Evolutionary conservation across 2,888 invertebrate species (phyloP).

Genomic region (Thysanoteuthis rhombus): DNA sequence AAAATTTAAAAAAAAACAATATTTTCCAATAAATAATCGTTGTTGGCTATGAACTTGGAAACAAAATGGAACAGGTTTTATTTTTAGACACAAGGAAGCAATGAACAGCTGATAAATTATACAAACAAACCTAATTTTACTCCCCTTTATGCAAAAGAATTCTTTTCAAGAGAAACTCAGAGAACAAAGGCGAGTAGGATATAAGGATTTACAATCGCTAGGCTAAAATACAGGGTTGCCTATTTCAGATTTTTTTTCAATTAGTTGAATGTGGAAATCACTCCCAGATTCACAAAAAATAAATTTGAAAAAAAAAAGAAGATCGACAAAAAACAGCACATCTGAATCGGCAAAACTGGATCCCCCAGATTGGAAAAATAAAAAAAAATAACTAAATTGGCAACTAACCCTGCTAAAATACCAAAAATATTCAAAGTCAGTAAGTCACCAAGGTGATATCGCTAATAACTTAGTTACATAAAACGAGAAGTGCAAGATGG

Average conservation of each 20-base stretch:
- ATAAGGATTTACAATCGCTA: background rate
- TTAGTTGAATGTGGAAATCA: no score
- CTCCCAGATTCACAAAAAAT: no score
- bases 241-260: no score
- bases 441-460: background rate
- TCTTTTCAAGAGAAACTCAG: background rate
- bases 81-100: background rate
- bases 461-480: background rate
- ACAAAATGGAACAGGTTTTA: background rate
- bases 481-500: background rate
- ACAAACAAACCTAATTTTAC: background rate
- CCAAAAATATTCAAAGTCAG: background rate
- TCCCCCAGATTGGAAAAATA: no score
- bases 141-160: background rate
- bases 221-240: no score
- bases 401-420: background rate
- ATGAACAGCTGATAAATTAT: background rate
- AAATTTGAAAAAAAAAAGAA: no score
- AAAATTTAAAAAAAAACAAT: background rate
- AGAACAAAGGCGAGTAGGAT: background rate
- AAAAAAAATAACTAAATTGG: no score
- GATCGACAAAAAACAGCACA: no score
- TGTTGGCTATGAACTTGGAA: background rate
- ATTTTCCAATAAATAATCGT: background rate
- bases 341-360: no score